These are phyloP conservation scores for Agelaius tricolor DNA, from an alignment of 2,113 vertebrate species.

Conservation along the genomic window DNA sequence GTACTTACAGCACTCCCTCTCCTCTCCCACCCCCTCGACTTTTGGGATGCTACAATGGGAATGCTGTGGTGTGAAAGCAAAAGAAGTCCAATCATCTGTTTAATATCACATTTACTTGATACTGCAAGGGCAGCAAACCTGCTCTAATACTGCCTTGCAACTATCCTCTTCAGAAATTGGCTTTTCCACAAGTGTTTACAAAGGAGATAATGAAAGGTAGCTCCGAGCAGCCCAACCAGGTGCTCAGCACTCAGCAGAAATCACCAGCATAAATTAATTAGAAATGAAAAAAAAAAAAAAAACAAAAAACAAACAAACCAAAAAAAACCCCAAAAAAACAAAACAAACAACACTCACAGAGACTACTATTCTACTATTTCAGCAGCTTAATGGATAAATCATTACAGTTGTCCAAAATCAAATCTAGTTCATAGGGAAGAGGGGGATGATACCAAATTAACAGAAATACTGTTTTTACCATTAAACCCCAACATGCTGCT, in stretches of 20 bases:
- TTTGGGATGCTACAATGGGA: background rate
- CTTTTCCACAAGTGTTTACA: background rate
- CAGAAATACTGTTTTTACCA: background rate
- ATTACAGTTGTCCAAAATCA: background rate
- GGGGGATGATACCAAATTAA: background rate
- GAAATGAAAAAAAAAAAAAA: background rate
- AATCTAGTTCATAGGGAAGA: background rate
- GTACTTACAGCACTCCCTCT: background rate
- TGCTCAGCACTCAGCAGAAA: background rate
- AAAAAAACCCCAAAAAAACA: too few species aligned
- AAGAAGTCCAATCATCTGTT: background rate
- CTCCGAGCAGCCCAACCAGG: background rate
- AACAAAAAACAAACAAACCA: too few species aligned
- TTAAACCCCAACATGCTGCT: background rate
- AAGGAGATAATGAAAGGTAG: background rate
- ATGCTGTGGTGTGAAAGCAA: background rate
- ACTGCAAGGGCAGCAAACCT: background rate
- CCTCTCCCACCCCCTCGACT: rapidly evolving
- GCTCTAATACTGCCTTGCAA: background rate
- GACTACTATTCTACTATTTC: background rate
- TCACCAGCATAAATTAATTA: background rate
- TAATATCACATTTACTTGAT: background rate
- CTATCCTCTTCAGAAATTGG: background rate
- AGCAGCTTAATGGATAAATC: background rate
- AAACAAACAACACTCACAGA: background rate